Evolutionary conservation across 2,113 vertebrate species (phyloP).

Genomic region (Rhegmatorhina hoffmannsi): DNA sequence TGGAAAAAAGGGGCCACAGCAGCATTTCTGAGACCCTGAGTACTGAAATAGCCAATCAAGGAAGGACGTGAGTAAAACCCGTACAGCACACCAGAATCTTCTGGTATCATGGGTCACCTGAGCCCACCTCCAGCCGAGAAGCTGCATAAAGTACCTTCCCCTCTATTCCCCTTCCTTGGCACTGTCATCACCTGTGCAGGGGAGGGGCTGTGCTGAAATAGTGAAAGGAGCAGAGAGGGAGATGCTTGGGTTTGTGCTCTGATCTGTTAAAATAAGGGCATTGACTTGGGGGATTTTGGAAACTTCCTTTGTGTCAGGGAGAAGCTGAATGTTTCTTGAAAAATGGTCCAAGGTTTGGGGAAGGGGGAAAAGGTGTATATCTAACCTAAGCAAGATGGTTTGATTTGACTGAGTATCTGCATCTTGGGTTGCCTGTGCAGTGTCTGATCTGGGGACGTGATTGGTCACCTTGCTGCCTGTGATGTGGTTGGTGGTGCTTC

Average conservation of each 20-base stretch:
- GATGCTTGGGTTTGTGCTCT: neutral
- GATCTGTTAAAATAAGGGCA: neutral
- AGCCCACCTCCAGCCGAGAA: neutral
- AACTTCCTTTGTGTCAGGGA: neutral
- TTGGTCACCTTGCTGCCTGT: neutral
- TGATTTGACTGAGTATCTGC: neutral
- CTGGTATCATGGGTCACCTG: rapidly evolving
- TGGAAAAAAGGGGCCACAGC: rapidly evolving
- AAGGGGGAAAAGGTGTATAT: neutral
- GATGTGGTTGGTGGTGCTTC: neutral
- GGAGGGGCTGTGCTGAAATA: neutral
- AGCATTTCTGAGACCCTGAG: neutral
- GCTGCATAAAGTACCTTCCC: neutral
- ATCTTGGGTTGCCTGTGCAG: neutral
- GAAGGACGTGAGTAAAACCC: neutral
- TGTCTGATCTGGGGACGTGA: neutral
- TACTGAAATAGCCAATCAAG: neutral
- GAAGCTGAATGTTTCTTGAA: neutral
- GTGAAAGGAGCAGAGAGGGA: rapidly evolving
- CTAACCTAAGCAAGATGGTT: neutral
- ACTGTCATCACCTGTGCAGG: neutral
- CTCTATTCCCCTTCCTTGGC: neutral
- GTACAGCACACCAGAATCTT: neutral
- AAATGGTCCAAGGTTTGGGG: neutral
- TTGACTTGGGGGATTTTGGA: neutral